Base-by-base conservation (phyloP, 1,140 invertebrate species). In the Pogonomyrmex californicus region DNA sequence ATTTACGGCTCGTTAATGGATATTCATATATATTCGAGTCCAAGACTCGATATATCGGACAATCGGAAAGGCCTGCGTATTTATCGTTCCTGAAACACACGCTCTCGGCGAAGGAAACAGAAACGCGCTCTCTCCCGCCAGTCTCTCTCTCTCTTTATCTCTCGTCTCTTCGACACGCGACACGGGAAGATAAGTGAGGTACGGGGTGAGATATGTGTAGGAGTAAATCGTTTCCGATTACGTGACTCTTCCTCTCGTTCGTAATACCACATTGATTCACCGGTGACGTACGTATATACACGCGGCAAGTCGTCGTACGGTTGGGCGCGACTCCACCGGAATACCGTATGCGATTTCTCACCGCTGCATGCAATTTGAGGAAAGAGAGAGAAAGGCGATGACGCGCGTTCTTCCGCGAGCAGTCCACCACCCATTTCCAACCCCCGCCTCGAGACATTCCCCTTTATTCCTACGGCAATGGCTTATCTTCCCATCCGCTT, bases 1-100 rank as follows among this genome's bases (percentile, higher is more conserved):
- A 91, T 92, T 92, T 91, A 88, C 86, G 70, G 56, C 75, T 68
- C 77, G 70, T 90, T 91, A 91, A 91, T 92, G 91, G 89, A 92
- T 90, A 92, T 91, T 92, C 91, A 87, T 91, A 86, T 60, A 63
- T 87, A 91, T 92, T 90, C 66, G 83, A 58, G 33, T 38, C 33
- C 44, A 17, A 60, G 73, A 87, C 79, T 75, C 51, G 51, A 60
- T 58, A 44, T 5, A n/a, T n/a, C 33, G 38, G 36, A 47, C 30
- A 33, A 70, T 76, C 62, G 44, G 44, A 68, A 41, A 23, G 17
- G 30, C 6, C 36, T 33, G 41, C 71, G 51, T 71, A 65, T 83
- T 87, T 51, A 44, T 56, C 17, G 63, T 87, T 81, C 73, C 60
- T 66, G 62, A 60, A 60, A 41, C 38, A n/a, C 7, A 9, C 65